Base-by-base conservation (phyloP, 1,140 invertebrate species). In the Eupeodes corollae region DNA sequence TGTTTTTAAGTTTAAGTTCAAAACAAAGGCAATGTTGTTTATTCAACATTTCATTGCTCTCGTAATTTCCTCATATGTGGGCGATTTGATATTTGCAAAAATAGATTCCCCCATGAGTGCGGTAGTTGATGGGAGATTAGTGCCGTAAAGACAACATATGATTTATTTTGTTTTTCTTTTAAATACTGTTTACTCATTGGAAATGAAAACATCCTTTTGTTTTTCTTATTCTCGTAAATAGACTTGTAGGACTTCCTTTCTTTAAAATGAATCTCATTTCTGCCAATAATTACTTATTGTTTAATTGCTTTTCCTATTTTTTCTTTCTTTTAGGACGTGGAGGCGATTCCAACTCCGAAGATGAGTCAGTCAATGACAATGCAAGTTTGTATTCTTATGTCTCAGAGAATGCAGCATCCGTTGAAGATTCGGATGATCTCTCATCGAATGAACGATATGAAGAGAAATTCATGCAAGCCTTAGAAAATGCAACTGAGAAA, bases 401-500 rank as follows among this genome's bases (percentile, higher is more conserved):
- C 35, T 84, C 83, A 0, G 83, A 86, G 50, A 75, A 70, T 46
- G 67, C 75, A 42, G 71, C 77, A 35, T 57, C 75, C n/a, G 80
- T 82, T 18, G 82, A 83, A 12, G 71, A 68, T 21, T 45, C 52
- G 44, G 65, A 68, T 33, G 64, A 64, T 49, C 39, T 61, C 33
- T 44, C 42, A 42, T 60, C 59, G 37, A 65, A 59, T 19, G 91
- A 95, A 61, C 78, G 83, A 35, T 84, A 91, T 57, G 91, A 96
- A 69, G 90, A 94, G 43, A 91, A 92, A 68, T 70, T 96, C 14
- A 77, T 79, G 18, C 87, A 92, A 58, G 79, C 82, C 1, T 81
- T 96, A 40, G 93, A 96, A 63, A 84, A 83, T 21, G 70, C 91
- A 8, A 80, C 79, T 3, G 83, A 92, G 51, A 91, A 92, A 59